Evolutionary conservation across 2,888 invertebrate species (phyloP).

Genomic region (Rotaria macrura): DNA sequence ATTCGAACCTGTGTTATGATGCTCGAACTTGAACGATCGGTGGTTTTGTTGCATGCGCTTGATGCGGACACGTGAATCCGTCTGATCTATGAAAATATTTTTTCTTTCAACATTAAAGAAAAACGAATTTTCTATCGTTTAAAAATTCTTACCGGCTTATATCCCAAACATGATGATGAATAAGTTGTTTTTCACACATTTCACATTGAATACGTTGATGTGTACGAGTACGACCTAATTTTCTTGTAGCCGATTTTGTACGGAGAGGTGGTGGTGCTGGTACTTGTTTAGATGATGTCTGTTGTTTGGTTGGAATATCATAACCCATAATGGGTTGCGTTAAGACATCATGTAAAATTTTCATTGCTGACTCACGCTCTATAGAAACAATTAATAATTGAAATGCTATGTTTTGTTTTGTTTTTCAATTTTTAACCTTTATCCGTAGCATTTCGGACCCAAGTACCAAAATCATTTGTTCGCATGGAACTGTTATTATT

Average conservation of each 20-base stretch:
- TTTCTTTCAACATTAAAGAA: neutral
- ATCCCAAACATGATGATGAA: neutral
- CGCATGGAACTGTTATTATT: neutral
- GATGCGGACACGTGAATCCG: neutral
- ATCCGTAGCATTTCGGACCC: neutral
- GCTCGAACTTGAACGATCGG: too few relatives aligned
- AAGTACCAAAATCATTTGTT: neutral
- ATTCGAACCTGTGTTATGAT: neutral
- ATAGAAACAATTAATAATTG: neutral
- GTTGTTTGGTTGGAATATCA: neutral
- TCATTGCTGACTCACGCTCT: slow-evolving; percentile 17
- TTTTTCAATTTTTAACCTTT: neutral
- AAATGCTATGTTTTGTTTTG: too few relatives aligned
- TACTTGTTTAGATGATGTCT: neutral
- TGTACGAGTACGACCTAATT: neutral
- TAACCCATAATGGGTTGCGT: neutral
- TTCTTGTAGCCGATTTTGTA: neutral
- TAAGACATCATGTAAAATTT: neutral
- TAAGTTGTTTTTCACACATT: slow-evolving; percentile 2
- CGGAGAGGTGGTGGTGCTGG: neutral
- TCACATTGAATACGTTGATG: neutral
- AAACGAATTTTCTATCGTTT: too few relatives aligned
- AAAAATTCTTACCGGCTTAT: neutral
- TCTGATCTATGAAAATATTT: neutral
- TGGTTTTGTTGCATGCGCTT: neutral